Percentiles rank a stretch among this genome's conserved stretches.
Evolutionary conservation across 2,797 vertebrate genomes (phyloP).

Genomic region (Sebastes cheni): DNA sequence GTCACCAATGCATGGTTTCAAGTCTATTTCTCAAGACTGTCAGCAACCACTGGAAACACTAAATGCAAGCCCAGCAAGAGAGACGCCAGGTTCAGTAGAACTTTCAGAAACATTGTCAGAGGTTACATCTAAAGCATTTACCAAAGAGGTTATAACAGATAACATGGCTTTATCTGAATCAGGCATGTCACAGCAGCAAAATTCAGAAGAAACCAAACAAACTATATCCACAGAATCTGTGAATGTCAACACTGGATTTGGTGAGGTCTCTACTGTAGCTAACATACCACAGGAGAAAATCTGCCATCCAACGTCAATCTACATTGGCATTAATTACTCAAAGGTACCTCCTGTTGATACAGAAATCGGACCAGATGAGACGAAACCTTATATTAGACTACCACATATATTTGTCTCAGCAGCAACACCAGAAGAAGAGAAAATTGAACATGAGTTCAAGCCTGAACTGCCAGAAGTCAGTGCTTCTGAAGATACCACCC

Average conservation of each 20-base stretch:
- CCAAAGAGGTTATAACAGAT: neutral
- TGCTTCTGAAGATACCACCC: constrained; percentile 19
- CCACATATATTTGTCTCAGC: constrained; percentile 82
- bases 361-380: constrained; percentile 32
- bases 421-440: constrained; percentile 79
- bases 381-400: constrained; percentile 67
- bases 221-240: neutral
- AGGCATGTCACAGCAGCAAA: constrained; percentile 30
- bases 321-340: constrained; percentile 67
- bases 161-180: constrained; percentile 3
- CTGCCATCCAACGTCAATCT: constrained; percentile 58
- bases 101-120: constrained; percentile 16
- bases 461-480: constrained; percentile 15
- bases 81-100: constrained; percentile 65
- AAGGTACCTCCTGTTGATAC: constrained; percentile 17
- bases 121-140: neutral
- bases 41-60: constrained; percentile 5
- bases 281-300: constrained; percentile 16
- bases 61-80: constrained; percentile 7
- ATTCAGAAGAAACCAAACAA: constrained; percentile 27
- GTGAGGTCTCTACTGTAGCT: constrained; percentile 13
- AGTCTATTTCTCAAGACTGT: constrained; percentile 13
- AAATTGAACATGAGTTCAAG: constrained; percentile 30
- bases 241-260: neutral
- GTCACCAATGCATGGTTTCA: neutral